A percentile compares a stretch with the other conserved stretches of the same genome.
These are phyloP conservation scores for Scaptomyza parva DNA, from an alignment of 2,888 invertebrate species.

Conservation along the genomic window DNA sequence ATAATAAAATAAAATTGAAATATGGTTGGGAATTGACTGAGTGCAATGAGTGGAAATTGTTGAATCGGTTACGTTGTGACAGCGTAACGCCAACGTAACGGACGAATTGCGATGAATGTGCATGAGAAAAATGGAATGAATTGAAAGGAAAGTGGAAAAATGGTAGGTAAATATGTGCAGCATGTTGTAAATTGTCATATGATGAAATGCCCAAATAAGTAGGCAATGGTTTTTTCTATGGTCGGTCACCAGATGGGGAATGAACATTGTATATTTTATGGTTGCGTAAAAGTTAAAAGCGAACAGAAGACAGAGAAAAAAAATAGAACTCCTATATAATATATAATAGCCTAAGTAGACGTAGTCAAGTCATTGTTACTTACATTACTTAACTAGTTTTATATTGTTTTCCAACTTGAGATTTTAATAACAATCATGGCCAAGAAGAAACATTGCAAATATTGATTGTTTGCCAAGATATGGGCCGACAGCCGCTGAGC, in stretches of 20 bases:
- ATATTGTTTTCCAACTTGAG: too few species aligned
- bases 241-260: conserved; percentile 24
- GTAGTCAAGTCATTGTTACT: too few species aligned
- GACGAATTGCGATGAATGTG: conserved; percentile 6
- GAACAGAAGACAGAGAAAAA: neutral
- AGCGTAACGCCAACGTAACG: conserved; percentile 38
- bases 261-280: conserved; percentile 2
- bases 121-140: neutral
- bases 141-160: neutral
- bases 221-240: conserved; percentile 40
- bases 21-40: conserved; percentile 77
- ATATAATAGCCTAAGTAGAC: too few species aligned
- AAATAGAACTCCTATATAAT: too few species aligned
- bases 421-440: too few species aligned
- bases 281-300: neutral
- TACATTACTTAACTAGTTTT: too few species aligned
- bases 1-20: conserved; percentile 80
- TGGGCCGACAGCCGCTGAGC: too few species aligned
- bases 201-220: conserved; percentile 58
- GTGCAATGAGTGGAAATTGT: conserved; percentile 76
- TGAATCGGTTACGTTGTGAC: conserved; percentile 58
- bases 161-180: conserved; percentile 14
- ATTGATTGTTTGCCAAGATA: neutral
- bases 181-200: conserved; percentile 39
- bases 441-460: neutral